Evolutionary conservation across 2,113 vertebrate genomes (phyloP).

Genomic region (Oryzias melastigma): DNA sequence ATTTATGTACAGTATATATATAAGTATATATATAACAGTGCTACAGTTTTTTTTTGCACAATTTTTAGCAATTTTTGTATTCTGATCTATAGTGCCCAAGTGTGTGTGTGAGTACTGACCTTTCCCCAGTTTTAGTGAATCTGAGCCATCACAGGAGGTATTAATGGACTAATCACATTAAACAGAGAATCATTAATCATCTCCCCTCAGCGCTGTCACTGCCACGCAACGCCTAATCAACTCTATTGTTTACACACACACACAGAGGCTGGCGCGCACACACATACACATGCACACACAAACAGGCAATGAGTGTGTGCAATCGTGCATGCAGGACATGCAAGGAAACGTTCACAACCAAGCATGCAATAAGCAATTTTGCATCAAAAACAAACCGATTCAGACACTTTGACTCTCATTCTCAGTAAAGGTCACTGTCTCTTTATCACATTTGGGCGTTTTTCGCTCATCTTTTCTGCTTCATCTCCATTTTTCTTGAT

Average conservation of each 20-base stretch:
- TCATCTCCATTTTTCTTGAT: neutral
- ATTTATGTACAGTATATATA: no score
- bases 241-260: slow-evolving; percentile 73
- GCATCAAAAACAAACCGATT: neutral
- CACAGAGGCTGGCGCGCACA: slow-evolving; percentile 16
- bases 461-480: neutral
- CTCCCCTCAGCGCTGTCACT: slow-evolving; percentile 73
- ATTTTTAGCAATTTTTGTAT: slow-evolving; percentile 54
- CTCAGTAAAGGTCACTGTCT: neutral
- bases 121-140: slow-evolving; percentile 66
- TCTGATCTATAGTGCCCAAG: slow-evolving; percentile 44
- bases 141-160: slow-evolving; percentile 73
- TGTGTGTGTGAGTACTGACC: slow-evolving; percentile 48
- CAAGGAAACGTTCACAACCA: slow-evolving; percentile 9
- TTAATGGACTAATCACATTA: slow-evolving; percentile 78
- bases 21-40: no score
- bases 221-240: slow-evolving; percentile 74
- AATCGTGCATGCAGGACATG: slow-evolving; percentile 19
- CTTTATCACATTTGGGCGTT: neutral
- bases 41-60: no score
- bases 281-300: slow-evolving; percentile 34
- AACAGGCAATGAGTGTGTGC: neutral
- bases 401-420: neutral
- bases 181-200: slow-evolving; percentile 77
- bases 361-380: neutral